phyloP scores from a whole-genome alignment of 2,888 invertebrate genomes.

The Drosophila acutilabella region DNA sequence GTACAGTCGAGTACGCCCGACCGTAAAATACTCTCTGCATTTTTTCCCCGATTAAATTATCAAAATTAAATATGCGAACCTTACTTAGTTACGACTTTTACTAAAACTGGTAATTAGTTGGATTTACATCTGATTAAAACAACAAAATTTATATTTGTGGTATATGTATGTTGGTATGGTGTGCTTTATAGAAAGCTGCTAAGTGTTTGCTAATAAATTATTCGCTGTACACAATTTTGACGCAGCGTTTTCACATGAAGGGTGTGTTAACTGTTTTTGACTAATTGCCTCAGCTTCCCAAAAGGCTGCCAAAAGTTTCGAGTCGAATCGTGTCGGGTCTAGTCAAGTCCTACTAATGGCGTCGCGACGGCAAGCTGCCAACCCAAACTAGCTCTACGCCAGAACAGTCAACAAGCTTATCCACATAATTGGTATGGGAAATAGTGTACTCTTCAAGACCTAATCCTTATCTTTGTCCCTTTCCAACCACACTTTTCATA shows the following conservation, averaged over 20 bases:
- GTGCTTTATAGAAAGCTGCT: constrained; percentile 3
- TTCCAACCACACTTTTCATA: not conserved
- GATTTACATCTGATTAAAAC: not conserved
- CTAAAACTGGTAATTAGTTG: too few species aligned
- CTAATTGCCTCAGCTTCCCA: constrained; percentile 60
- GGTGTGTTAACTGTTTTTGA: constrained; percentile 64
- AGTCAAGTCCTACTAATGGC: constrained; percentile 17
- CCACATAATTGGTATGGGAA: constrained; percentile 55
- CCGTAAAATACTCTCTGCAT: too few species aligned
- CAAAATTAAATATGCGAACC: too few species aligned
- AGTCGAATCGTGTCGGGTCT: constrained; percentile 17
- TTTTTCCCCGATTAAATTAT: too few species aligned
- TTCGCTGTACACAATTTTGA: constrained; percentile 41
- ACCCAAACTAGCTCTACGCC: not conserved
- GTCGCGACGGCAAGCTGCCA: constrained; percentile 20
- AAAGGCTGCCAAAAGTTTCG: constrained; percentile 59
- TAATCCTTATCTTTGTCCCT: not conserved
- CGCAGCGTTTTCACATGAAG: constrained; percentile 50
- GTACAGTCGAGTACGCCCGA: too few species aligned
- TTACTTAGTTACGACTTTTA: too few species aligned
- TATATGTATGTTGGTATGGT: not conserved
- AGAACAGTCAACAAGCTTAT: constrained; percentile 33
- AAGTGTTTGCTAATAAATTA: constrained; percentile 49
- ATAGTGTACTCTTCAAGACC: constrained; percentile 2
- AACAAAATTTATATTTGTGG: not conserved